Evolutionary conservation across 2,113 vertebrate genomes (phyloP).

Genomic region (Gavialis gangeticus): DNA sequence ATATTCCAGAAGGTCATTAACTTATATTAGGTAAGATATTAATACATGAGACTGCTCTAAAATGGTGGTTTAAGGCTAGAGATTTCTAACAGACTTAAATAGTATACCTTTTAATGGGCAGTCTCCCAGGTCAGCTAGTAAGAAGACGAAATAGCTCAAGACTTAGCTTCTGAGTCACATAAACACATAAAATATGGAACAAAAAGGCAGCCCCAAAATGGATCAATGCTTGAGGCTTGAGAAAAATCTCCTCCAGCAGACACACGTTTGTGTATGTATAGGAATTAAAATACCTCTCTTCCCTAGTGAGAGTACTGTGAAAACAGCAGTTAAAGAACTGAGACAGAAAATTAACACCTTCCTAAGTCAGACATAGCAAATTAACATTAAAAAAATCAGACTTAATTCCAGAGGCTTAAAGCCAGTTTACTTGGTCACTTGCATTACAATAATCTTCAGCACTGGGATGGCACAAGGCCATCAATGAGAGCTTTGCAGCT

Average conservation of each 20-base stretch:
- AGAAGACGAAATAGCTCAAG: neutral
- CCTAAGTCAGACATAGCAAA: neutral
- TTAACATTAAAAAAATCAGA: neutral
- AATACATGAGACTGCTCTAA: slow-evolving; percentile 1
- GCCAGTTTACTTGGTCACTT: neutral
- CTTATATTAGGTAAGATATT: slow-evolving; percentile 30
- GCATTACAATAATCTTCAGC: neutral
- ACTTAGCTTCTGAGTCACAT: neutral
- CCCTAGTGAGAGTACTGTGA: neutral
- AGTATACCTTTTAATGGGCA: neutral
- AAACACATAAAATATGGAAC: neutral
- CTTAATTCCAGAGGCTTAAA: neutral
- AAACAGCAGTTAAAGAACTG: neutral
- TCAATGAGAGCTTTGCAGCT: neutral
- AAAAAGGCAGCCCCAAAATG: neutral
- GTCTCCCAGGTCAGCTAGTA: neutral
- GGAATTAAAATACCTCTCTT: neutral
- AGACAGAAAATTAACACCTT: neutral
- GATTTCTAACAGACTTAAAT: slow-evolving; percentile 28
- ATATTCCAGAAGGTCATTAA: slow-evolving; percentile 43
- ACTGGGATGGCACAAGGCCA: neutral
- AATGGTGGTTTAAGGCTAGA: neutral
- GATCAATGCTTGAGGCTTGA: neutral
- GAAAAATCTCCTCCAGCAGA: neutral
- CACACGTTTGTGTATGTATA: neutral